A percentile compares a stretch with the other conserved stretches of the same genome.
Conservation (phyloP, 2,113 vertebrate species). For the Lampris incognitus region DNA sequence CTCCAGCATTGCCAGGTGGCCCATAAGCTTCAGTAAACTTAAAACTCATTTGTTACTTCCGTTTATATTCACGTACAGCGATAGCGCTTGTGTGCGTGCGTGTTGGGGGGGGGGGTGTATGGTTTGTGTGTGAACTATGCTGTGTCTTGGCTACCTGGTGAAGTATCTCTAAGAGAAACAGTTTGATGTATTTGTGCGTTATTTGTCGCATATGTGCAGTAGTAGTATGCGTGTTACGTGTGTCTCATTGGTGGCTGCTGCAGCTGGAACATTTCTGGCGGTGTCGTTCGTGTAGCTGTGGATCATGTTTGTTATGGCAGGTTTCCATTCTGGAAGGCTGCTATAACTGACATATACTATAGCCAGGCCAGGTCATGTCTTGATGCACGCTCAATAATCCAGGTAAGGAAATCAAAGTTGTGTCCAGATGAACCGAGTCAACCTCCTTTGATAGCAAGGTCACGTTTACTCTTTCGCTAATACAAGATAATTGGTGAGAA, state of each 20-base stretch:
- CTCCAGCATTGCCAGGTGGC: slow-evolving; percentile 37
- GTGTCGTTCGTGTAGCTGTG: background rate
- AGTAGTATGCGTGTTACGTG: background rate
- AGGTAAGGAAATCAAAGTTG: no score
- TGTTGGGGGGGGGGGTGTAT: background rate
- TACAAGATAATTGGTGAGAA: no score
- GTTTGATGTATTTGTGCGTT: background rate
- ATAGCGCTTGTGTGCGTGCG: background rate
- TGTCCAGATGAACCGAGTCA: no score
- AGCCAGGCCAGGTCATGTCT: no score
- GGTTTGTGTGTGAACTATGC: background rate
- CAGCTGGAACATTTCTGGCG: background rate
- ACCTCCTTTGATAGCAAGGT: no score
- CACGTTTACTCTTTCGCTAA: no score
- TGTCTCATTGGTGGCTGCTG: background rate
- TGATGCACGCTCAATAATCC: no score
- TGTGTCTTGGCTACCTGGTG: background rate
- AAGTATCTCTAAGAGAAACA: background rate
- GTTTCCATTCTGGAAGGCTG: slow-evolving; percentile 40
- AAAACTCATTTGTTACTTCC: slow-evolving; percentile 16
- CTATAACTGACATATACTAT: slow-evolving; percentile 26
- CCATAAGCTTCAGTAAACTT: slow-evolving; percentile 18
- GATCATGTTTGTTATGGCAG: slow-evolving; percentile 26
- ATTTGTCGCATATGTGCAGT: slow-evolving; percentile 10
- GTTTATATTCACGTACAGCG: slow-evolving; percentile 23